These are phyloP conservation scores for Pogonocichla stellata DNA, from an alignment of 2,113 vertebrate genomes.

Conservation along the genomic window DNA sequence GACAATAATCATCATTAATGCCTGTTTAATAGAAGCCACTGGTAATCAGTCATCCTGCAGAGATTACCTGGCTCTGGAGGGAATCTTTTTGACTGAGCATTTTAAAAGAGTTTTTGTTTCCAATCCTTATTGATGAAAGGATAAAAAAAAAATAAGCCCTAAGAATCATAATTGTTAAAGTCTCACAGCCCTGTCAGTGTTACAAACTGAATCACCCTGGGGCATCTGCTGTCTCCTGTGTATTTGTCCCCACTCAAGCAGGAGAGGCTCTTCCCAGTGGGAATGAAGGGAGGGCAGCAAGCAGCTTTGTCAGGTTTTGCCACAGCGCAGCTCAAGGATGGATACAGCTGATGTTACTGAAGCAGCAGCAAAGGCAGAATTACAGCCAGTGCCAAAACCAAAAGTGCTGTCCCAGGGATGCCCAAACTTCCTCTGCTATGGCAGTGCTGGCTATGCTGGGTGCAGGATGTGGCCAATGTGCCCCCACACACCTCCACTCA, in stretches of 20 bases:
- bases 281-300: not conserved
- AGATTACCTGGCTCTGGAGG: slow-evolving; percentile 17
- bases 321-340: not conserved
- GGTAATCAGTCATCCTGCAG: slow-evolving; percentile 46
- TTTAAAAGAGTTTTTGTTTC: slow-evolving; percentile 16
- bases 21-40: slow-evolving; percentile 35
- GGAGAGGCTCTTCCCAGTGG: not conserved
- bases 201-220: not conserved
- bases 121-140: not conserved
- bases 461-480: fast-evolving
- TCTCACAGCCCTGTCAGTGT: not conserved
- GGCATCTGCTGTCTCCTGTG: not conserved
- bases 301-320: not conserved
- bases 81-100: slow-evolving; percentile 1
- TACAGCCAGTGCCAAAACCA: not conserved
- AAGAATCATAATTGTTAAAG: not conserved
- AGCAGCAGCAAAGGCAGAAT: not conserved
- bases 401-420: not conserved
- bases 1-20: slow-evolving; percentile 60
- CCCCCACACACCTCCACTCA: fast-evolving
- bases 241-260: not conserved
- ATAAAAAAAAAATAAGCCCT: not conserved
- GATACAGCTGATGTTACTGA: not conserved
- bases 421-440: not conserved
- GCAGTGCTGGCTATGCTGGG: not conserved